phyloP scores from a whole-genome alignment of 2,888 invertebrate genomes.

The Leucophenga maculata region DNA sequence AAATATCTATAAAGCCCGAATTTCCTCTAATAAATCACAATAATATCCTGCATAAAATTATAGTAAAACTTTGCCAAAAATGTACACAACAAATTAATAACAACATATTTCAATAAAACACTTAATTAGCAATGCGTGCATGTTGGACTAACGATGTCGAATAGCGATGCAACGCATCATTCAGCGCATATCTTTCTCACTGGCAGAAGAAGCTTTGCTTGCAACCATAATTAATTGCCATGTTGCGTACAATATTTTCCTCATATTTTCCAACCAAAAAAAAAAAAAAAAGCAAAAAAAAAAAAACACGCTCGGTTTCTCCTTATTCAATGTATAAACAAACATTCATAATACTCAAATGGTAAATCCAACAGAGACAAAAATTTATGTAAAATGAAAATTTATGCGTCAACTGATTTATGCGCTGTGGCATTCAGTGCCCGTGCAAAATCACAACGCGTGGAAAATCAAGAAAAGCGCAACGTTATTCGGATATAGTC shows the following conservation, averaged over 20 bases:
- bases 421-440: slow-evolving; percentile 41
- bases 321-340: slow-evolving; percentile 19
- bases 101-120: slow-evolving; percentile 12
- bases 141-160: slow-evolving; percentile 3
- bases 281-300: too few relatives aligned
- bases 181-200: slow-evolving; percentile 22
- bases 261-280: background rate
- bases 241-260: slow-evolving; percentile 16
- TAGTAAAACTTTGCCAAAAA: too few relatives aligned
- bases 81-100: slow-evolving; percentile 6
- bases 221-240: slow-evolving; percentile 17
- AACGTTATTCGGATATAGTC: too few relatives aligned
- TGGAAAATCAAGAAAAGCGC: too few relatives aligned
- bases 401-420: slow-evolving; percentile 66
- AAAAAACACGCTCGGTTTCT: background rate
- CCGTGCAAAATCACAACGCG: too few relatives aligned
- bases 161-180: slow-evolving; percentile 35
- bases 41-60: too few relatives aligned
- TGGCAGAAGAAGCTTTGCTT: slow-evolving; percentile 22
- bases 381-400: slow-evolving; percentile 61
- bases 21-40: background rate
- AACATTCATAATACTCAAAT: slow-evolving; percentile 13
- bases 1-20: background rate
- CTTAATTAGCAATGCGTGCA: slow-evolving; percentile 24
- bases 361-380: slow-evolving; percentile 9